A percentile compares a stretch with the other conserved stretches of the same genome.
Evolutionary conservation across 2,113 vertebrate genomes (phyloP).

Genomic region (Pithys albifrons): DNA sequence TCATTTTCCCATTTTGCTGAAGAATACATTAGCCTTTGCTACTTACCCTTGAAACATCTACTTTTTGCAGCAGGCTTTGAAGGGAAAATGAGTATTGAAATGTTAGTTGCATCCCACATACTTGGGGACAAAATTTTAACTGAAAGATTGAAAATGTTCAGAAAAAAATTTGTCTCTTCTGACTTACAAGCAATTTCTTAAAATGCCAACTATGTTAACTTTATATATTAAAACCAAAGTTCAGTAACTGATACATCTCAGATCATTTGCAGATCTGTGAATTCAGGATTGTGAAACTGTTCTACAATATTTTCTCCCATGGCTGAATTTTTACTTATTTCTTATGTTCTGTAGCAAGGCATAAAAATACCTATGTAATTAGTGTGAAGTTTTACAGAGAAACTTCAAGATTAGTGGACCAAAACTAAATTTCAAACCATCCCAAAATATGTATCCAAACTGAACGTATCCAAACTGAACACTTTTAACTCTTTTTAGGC

Average conservation of each 20-base stretch:
- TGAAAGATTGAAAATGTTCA: slow-evolving; percentile 11
- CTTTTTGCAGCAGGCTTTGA: slow-evolving; percentile 48
- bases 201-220: neutral
- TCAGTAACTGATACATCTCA: neutral
- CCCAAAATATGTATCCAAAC: neutral
- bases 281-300: neutral
- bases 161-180: neutral
- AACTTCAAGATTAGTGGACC: neutral
- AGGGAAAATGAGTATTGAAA: slow-evolving; percentile 41
- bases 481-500: neutral
- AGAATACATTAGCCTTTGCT: slow-evolving; percentile 76
- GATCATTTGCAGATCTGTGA: neutral
- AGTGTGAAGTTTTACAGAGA: neutral
- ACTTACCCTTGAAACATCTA: slow-evolving; percentile 57
- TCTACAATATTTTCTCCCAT: neutral
- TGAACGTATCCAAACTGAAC: neutral
- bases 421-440: neutral
- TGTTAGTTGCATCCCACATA: slow-evolving; percentile 2
- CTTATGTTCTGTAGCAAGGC: neutral
- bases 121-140: neutral
- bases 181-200: neutral
- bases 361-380: neutral
- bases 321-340: neutral
- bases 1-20: slow-evolving; percentile 73
- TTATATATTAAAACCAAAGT: neutral